Evolutionary conservation across 2,113 vertebrate genomes (phyloP).

Genomic region (Tragelaphus imberbis): DNA sequence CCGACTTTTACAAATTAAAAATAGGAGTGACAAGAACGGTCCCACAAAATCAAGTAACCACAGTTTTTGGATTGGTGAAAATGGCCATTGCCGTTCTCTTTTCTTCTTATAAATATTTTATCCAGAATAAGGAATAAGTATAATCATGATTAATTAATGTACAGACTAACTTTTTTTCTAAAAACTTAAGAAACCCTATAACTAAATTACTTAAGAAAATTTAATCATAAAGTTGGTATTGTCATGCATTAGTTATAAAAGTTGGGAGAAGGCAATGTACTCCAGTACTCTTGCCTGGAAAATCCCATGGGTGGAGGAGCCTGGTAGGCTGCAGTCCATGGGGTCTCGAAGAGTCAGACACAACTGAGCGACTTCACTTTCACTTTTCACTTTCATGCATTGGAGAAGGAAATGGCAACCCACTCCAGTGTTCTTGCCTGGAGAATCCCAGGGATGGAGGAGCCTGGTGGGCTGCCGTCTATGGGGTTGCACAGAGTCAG

Average conservation of each 20-base stretch:
- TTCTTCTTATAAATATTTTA: neutral
- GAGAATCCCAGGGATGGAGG: too few relatives aligned
- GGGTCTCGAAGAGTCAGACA: rapidly evolving
- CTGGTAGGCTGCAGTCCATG: too few relatives aligned
- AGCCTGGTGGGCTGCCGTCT: too few relatives aligned
- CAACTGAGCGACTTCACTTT: too few relatives aligned
- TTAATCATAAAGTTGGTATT: neutral
- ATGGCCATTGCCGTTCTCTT: neutral
- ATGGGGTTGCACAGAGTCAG: rapidly evolving
- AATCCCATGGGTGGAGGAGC: too few relatives aligned
- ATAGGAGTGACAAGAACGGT: neutral
- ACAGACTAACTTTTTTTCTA: neutral
- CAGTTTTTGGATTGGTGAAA: neutral
- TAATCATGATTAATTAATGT: neutral
- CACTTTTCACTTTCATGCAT: too few relatives aligned
- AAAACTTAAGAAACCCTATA: neutral
- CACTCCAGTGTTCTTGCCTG: too few relatives aligned
- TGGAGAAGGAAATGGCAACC: too few relatives aligned
- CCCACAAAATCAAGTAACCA: neutral
- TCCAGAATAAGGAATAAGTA: neutral
- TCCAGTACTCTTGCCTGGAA: too few relatives aligned
- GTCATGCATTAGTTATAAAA: neutral
- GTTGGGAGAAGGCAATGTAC: too few relatives aligned
- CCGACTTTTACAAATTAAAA: constrained; percentile 19
- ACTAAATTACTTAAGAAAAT: constrained; percentile 17